phyloP scores from a whole-genome alignment of 1,140 invertebrate genomes.

The Platyura marginata region DNA sequence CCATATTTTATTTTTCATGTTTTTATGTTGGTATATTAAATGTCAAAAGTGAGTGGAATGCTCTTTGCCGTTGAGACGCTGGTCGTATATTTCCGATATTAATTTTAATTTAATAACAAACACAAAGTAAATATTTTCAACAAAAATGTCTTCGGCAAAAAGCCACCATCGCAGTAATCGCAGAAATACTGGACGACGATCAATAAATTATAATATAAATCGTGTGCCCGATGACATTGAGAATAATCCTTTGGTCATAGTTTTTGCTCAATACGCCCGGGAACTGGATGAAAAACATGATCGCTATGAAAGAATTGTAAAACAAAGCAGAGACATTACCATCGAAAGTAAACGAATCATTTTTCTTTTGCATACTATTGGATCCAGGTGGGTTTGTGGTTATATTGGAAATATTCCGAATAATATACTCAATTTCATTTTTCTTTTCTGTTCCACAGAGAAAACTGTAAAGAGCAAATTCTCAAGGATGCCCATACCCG shows the following conservation, averaged over 20 bases:
- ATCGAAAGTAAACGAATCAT: slow-evolving; percentile 85
- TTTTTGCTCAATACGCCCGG: slow-evolving; percentile 44
- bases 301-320: slow-evolving; percentile 66
- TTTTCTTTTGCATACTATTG: slow-evolving; percentile 62
- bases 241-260: slow-evolving; percentile 39
- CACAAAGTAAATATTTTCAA: too few relatives aligned
- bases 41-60: too few relatives aligned
- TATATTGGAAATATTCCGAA: slow-evolving; percentile 16
- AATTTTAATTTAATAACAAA: too few relatives aligned
- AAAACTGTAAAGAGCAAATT: slow-evolving; percentile 33
- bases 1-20: too few relatives aligned
- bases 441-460: slow-evolving; percentile 21
- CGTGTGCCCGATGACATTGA: too few relatives aligned
- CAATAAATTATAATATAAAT: too few relatives aligned
- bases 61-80: too few relatives aligned
- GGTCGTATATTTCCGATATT: too few relatives aligned
- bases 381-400: slow-evolving; percentile 8
- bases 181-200: too few relatives aligned
- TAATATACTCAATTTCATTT: neutral
- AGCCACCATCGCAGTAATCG: too few relatives aligned
- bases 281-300: slow-evolving; percentile 69
- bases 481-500: slow-evolving; percentile 45
- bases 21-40: too few relatives aligned
- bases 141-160: too few relatives aligned
- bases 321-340: slow-evolving; percentile 72